Conservation (phyloP, 1,140 invertebrate species). For the Drosophila guanche region DNA sequence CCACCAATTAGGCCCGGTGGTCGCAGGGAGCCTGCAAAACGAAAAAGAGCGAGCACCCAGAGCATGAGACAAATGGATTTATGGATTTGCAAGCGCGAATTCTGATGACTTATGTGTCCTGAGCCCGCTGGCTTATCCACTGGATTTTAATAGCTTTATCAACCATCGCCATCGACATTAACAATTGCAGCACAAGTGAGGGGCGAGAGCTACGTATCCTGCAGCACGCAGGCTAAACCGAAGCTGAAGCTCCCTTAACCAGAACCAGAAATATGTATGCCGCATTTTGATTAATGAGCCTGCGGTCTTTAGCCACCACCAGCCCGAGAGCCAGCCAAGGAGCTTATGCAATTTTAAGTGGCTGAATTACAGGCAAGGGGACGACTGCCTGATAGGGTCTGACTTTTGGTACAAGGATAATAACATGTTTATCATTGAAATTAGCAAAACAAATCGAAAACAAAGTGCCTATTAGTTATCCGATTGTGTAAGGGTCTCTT, state of each 20-base stretch:
- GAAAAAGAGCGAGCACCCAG: conserved; percentile 11
- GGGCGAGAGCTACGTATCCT: neutral
- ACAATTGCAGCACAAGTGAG: conserved; percentile 17
- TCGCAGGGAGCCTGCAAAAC: conserved; percentile 92
- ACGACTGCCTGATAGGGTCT: conserved; percentile 1
- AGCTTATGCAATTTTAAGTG: conserved; percentile 80
- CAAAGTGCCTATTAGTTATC: conserved; percentile 66
- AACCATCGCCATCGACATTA: conserved; percentile 38
- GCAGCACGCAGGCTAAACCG: conserved; percentile 22
- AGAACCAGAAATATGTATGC: conserved; percentile 29
- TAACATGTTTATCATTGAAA: conserved; percentile 77
- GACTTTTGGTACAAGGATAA: conserved; percentile 50
- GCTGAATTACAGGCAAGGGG: conserved; percentile 62
- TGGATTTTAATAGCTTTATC: conserved; percentile 75
- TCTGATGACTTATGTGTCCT: conserved; percentile 44
- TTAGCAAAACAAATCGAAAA: conserved; percentile 77
- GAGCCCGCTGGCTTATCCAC: conserved; percentile 24
- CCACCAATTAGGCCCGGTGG: conserved; percentile 98
- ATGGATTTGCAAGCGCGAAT: conserved; percentile 20
- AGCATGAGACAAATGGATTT: conserved; percentile 38
- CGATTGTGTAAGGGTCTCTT: conserved; percentile 1
- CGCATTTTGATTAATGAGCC: conserved; percentile 63
- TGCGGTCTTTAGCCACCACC: conserved; percentile 43
- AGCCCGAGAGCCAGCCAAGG: conserved; percentile 54
- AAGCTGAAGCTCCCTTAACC: neutral